phyloP scores from a whole-genome alignment of 1,140 invertebrate species.

The Trachymyrmex septentrionalis region DNA sequence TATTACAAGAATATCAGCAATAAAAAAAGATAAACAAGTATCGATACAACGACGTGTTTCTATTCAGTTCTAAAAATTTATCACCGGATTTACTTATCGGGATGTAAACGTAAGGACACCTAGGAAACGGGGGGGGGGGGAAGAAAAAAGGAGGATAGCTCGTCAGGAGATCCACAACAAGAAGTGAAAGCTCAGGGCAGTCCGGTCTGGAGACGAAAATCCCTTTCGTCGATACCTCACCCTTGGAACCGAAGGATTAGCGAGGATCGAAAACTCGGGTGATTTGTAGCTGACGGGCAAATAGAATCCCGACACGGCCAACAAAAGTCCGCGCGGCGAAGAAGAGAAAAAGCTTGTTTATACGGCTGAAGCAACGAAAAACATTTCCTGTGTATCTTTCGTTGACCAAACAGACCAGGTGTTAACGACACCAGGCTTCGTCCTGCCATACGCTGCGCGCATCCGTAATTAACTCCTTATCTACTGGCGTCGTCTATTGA shows the following conservation, averaged over 20 bases:
- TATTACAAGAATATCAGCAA: neutral
- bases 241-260: slow-evolving; percentile 64
- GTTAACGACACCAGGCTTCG: slow-evolving; percentile 29
- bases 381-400: slow-evolving; percentile 47
- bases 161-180: slow-evolving; percentile 39
- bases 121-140: neutral
- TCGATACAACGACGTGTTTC: neutral
- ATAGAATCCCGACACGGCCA: slow-evolving; percentile 60
- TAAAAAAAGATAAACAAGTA: neutral
- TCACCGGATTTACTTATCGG: slow-evolving; percentile 14
- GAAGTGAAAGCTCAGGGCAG: slow-evolving; percentile 61
- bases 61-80: slow-evolving; percentile 25
- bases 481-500: neutral
- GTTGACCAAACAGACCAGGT: slow-evolving; percentile 48
- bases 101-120: slow-evolving; percentile 6
- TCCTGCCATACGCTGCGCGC: neutral
- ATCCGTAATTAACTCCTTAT: slow-evolving; percentile 17
- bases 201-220: slow-evolving; percentile 60
- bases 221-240: slow-evolving; percentile 59
- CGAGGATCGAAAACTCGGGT: slow-evolving; percentile 73
- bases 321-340: slow-evolving; percentile 29
- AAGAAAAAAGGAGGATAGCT: slow-evolving; percentile 30
- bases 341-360: slow-evolving; percentile 49
- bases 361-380: slow-evolving; percentile 54
- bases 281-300: slow-evolving; percentile 72